Evolutionary conservation across 1,140 invertebrate genomes (phyloP).

Genomic region (Aphaenogaster ashmeadi): DNA sequence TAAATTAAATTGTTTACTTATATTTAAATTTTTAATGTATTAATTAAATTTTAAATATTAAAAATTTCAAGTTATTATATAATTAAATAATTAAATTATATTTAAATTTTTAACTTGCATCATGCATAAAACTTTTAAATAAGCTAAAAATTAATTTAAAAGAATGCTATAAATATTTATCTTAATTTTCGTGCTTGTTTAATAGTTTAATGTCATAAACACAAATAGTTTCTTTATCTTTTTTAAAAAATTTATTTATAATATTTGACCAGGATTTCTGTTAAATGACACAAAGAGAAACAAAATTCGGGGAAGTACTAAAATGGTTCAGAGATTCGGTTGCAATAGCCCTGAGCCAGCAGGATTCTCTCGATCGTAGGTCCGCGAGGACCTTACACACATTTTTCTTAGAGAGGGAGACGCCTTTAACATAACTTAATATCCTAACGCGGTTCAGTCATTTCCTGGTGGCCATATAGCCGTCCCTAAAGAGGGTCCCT

Average conservation of each 20-base stretch:
- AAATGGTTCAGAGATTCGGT: conserved; percentile 50
- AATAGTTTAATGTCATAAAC: neutral
- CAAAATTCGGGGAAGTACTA: conserved; percentile 7
- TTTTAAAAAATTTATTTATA: neutral
- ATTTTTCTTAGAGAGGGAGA: conserved; percentile 79
- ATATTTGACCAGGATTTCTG: neutral
- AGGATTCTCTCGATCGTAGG: conserved; percentile 52
- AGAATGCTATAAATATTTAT: neutral
- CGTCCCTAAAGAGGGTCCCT: conserved; percentile 84
- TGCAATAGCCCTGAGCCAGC: conserved; percentile 61
- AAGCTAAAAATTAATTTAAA: neutral
- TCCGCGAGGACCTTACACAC: conserved; percentile 55
- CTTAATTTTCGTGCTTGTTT: neutral
- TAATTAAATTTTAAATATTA: too few species aligned
- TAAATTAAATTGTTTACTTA: too few species aligned
- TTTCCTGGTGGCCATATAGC: conserved; percentile 86
- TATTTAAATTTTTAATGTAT: too few species aligned
- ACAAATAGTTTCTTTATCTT: neutral
- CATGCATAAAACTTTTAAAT: neutral
- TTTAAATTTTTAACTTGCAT: neutral
- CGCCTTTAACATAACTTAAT: conserved; percentile 85
- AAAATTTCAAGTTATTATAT: too few species aligned
- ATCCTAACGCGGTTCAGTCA: conserved; percentile 87
- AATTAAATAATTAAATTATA: neutral
- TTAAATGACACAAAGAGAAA: neutral